Evolutionary conservation across 1,140 invertebrate genomes (phyloP).

Genomic region (Zaprionus camerounensis): DNA sequence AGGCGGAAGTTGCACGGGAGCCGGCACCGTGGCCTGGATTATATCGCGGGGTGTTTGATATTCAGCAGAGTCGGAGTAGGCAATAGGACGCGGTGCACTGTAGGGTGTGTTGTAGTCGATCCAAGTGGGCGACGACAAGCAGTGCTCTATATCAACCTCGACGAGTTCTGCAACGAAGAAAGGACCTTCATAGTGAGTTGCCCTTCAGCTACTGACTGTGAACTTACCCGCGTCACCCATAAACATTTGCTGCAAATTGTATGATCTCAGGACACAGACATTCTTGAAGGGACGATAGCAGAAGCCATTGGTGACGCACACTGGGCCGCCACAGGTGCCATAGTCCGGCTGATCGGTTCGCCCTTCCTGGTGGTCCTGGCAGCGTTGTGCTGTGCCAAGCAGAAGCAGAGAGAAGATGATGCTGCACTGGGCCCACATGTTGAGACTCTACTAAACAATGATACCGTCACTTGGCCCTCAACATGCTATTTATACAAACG

Average conservation of each 20-base stretch:
- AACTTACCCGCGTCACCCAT: constrained; percentile 38
- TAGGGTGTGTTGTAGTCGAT: constrained; percentile 28
- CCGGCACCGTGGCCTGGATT: background rate
- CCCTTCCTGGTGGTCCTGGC: background rate
- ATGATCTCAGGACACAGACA: constrained; percentile 39
- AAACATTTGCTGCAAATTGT: constrained; percentile 48
- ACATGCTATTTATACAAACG: constrained; percentile 30
- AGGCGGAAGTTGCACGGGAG: background rate
- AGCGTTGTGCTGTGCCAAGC: constrained; percentile 21
- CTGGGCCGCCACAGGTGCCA: constrained; percentile 27
- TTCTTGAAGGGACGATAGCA: constrained; percentile 49
- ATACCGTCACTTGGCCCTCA: constrained; percentile 5
- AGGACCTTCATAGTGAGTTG: too few species aligned
- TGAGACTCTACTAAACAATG: constrained; percentile 14
- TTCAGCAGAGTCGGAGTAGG: background rate
- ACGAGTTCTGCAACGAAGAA: constrained; percentile 18
- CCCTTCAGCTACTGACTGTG: background rate
- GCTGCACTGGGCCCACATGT: constrained; percentile 33
- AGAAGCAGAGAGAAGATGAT: constrained; percentile 3
- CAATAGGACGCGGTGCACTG: background rate
- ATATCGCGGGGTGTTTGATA: background rate
- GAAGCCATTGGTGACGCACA: constrained; percentile 48
- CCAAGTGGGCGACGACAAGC: constrained; percentile 5
- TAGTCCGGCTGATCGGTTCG: background rate
- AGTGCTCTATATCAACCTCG: constrained; percentile 22